Conservation (phyloP, 2,888 invertebrate species). For the Margaritifera margaritifera region DNA sequence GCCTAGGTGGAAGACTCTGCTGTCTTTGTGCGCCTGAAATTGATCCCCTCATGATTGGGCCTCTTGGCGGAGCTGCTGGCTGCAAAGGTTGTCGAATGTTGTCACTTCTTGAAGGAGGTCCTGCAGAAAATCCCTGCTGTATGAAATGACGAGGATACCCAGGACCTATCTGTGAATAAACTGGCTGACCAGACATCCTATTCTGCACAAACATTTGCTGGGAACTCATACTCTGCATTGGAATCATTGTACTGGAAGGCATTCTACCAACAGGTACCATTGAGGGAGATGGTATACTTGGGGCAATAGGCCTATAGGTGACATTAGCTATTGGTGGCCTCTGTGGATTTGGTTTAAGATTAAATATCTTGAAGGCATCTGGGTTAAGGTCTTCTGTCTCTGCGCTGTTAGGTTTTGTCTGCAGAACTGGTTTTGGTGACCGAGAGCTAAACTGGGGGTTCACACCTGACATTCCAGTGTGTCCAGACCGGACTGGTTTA, state of each 20-base stretch:
- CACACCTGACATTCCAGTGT: neutral
- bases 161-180: too few species aligned
- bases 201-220: too few species aligned
- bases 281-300: too few species aligned
- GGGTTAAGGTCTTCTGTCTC: slow-evolving; percentile 43
- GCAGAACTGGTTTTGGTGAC: slow-evolving; percentile 13
- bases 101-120: too few species aligned
- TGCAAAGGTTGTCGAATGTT: neutral
- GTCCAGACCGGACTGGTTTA: neutral
- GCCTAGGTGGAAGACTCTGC: slow-evolving; percentile 5
- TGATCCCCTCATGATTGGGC: neutral
- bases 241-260: too few species aligned
- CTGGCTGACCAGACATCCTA: too few species aligned
- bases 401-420: slow-evolving; percentile 4
- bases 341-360: slow-evolving; percentile 47
- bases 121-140: too few species aligned
- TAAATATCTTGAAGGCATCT: slow-evolving; percentile 63
- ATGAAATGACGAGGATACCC: too few species aligned
- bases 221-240: too few species aligned
- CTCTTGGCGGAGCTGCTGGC: neutral
- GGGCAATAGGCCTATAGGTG: too few species aligned
- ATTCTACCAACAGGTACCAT: too few species aligned
- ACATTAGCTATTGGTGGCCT: slow-evolving; percentile 11
- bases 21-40: neutral
- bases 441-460: neutral